Evolutionary conservation across 1,140 invertebrate genomes (phyloP), one percentile per base, ranked within the genome.

Genomic region (Plutomurus gul): DNA sequence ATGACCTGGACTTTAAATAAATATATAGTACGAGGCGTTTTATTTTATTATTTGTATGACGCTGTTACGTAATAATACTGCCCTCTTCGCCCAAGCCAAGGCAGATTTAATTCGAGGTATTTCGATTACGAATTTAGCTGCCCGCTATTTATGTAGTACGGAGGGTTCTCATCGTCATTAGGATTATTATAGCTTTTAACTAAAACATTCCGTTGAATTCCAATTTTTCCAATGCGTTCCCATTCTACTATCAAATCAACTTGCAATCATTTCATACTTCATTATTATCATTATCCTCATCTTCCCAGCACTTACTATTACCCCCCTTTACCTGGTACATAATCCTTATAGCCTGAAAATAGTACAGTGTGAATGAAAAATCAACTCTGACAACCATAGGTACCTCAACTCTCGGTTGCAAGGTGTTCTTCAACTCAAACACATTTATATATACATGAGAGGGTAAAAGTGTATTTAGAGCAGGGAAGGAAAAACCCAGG

Each of bases 231-330:
- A 20, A 65, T 65, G 36, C 36, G 30, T 60, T 65, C 56, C 56
- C 56, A 65, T 65, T 65, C 56, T 30, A 65, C 36, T 65, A 65
- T 33, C 27, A 65, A 65, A 65, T 65, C 13, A 65, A 65, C 56
- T 65, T 33, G 56, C 36, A 65, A 65, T 65, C 56, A 65, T 65
- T 65, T 65, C 56, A 65, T 65, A 25, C 5, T 11, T 65, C 56
- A 65, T 65, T 65, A 65, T 65, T 65, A 65, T 65, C 56, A 65
- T 65, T 65, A 65, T 65, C 56, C 13, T 65, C 30, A 65, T 65
- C 13, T 33, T 65, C 56, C 1, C 36, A 65, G 18, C 56, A 33
- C 36, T 5, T 65, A n/a, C 18, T 65, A 65, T 65, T 65, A 65
- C 36, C 36, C 25, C 56, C 18, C 25, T 18, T 33, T 33, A 36